phyloP scores from a whole-genome alignment of 1,140 invertebrate species.

The Cyclargus thomasi region DNA sequence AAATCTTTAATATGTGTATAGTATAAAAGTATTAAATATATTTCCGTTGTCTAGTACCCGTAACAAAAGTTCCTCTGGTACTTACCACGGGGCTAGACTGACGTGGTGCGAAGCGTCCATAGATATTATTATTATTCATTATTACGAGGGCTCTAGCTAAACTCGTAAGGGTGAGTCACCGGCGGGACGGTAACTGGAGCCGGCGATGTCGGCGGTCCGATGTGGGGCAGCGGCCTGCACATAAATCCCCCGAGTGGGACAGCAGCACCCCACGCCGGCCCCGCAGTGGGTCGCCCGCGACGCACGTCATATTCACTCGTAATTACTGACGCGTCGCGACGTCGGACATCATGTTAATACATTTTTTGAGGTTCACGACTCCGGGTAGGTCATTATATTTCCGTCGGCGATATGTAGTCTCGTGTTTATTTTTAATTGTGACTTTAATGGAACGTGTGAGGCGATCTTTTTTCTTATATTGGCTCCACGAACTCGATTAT shows the following conservation, averaged over 20 bases:
- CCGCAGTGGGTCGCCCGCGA: not conserved
- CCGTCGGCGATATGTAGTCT: not conserved
- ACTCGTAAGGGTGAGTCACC: not conserved
- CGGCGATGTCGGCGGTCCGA: not conserved
- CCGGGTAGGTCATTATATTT: not conserved
- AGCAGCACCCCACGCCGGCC: not conserved
- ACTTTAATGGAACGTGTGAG: not conserved
- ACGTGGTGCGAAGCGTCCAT: too few species aligned
- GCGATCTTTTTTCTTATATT: slow-evolving; percentile 16
- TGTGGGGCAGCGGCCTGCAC: not conserved
- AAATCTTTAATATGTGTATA: too few species aligned
- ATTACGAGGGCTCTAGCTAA: not conserved
- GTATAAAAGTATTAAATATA: too few species aligned
- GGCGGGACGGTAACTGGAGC: not conserved
- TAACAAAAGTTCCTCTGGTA: too few species aligned
- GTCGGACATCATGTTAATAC: not conserved
- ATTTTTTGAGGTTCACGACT: not conserved
- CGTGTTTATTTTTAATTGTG: not conserved
- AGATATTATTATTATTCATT: not conserved
- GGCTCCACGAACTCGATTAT: not conserved
- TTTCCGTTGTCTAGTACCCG: too few species aligned
- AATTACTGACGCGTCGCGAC: not conserved
- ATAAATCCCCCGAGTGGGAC: not conserved
- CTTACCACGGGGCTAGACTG: too few species aligned
- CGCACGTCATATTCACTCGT: slow-evolving; percentile 3